Evolutionary conservation across 2,888 invertebrate species (phyloP), one percentile per base, ranked within the genome.

Genomic region (Campoletis raptor): DNA sequence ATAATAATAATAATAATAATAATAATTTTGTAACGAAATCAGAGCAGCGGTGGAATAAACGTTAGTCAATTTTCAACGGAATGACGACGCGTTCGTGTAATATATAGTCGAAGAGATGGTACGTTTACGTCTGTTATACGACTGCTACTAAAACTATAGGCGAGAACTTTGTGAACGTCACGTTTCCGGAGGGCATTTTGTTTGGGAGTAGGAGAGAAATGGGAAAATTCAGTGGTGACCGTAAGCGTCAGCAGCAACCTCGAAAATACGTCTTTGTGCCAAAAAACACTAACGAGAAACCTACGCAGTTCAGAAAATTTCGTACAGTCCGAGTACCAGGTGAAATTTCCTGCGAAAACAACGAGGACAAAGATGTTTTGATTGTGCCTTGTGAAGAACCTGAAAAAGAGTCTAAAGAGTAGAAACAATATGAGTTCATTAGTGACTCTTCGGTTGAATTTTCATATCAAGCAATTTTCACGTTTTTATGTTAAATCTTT

Each of bases 41-140:
- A 15, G 15, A 6, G 61, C 30, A 9, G 12, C 30, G 12, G 12
- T 21, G 54, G 37, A 15, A 72, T 52, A 52, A 54, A 21, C 36
- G 37, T 36, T 54, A 37, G 54, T 73, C 36, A 37, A n/a, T 73
- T 52, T 54, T 54, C 18, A 36, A 37, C 6, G 37, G 37, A n/a
- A 73, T 37, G 36, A 54, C 54, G 36, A 54, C 54, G 48, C 10
- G 37, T 42, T 61, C 74, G 42, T 64, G 54, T 66, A 77, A 30
- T 36, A 30, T 52, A 52, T 72, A 48, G 18, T n/a, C 10, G 45
- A 45, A 30, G 30, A 36, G 18, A 45, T 45, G 61, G 64, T 45
- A 45, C 64, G 70, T 70, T 79, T 67, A 79, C 42, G 70, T 61
- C 74, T 61, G 79, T 85, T 85, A 70, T 85, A 83, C 82, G 85